These are phyloP conservation scores for Eurypyga helias DNA, from an alignment of 2,113 vertebrate genomes.

Conservation along the genomic window DNA sequence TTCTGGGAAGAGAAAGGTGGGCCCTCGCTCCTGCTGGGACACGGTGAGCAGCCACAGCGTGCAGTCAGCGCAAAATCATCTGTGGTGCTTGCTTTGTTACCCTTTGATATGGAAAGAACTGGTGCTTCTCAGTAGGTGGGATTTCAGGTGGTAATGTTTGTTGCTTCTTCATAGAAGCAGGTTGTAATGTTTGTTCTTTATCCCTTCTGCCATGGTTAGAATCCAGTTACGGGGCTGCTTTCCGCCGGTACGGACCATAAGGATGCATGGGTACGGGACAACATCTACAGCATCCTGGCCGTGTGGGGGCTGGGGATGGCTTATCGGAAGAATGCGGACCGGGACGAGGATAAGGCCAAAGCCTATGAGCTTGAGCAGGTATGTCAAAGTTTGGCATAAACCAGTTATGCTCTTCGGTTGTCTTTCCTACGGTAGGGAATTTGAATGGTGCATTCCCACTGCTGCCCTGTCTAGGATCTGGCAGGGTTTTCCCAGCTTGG, in stretches of 20 bases:
- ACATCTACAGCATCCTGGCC: constrained; percentile 94
- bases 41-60: fast-evolving
- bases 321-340: constrained; percentile 96
- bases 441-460: fast-evolving
- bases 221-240: constrained; percentile 92
- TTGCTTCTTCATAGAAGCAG: background rate
- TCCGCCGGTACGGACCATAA: constrained; percentile 89
- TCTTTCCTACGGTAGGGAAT: background rate
- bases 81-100: background rate
- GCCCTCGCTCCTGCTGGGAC: background rate
- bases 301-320: constrained; percentile 98
- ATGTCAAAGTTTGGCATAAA: background rate
- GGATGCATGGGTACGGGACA: constrained; percentile 98
- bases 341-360: constrained; percentile 97
- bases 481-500: background rate
- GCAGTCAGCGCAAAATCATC: background rate
- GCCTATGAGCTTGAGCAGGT: constrained; percentile 98
- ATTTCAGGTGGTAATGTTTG: background rate
- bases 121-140: background rate
- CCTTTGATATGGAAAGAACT: background rate
- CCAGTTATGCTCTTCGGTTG: fast-evolving
- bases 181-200: background rate
- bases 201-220: constrained; percentile 73
- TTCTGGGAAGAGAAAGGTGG: background rate
- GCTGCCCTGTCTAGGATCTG: background rate